Conservation (phyloP, 2,113 vertebrate species). For the Setophaga kirtlandii region DNA sequence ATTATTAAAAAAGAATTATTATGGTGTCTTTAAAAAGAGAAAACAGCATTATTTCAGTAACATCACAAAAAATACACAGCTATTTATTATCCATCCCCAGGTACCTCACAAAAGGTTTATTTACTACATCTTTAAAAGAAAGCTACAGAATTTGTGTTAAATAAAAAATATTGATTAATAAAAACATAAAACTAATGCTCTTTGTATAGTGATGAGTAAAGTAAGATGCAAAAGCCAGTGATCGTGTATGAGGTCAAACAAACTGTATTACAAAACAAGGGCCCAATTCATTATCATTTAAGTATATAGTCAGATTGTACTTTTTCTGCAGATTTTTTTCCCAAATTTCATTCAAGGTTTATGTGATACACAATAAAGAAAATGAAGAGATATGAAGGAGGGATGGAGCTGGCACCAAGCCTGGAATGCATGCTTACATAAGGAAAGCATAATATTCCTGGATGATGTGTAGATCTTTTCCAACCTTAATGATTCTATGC, state of each 20-base stretch:
- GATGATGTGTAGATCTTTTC: neutral
- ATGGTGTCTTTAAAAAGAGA: slow-evolving; percentile 66
- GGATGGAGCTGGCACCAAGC: slow-evolving; percentile 66
- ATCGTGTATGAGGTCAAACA: slow-evolving; percentile 8
- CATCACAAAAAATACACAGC: slow-evolving; percentile 43
- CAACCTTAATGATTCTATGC: neutral
- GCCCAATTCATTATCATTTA: slow-evolving; percentile 60
- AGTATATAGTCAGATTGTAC: slow-evolving; percentile 4
- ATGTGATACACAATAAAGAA: neutral
- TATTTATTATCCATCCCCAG: slow-evolving; percentile 57
- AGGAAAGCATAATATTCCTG: slow-evolving; percentile 53
- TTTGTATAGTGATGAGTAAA: slow-evolving; percentile 65
- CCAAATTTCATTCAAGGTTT: slow-evolving; percentile 30
- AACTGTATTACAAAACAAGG: slow-evolving; percentile 31
- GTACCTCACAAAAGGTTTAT: slow-evolving; percentile 63
- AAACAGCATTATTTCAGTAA: slow-evolving; percentile 67
- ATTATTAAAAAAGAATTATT: slow-evolving; percentile 84
- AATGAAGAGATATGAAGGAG: slow-evolving; percentile 40
- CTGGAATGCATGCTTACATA: slow-evolving; percentile 42
- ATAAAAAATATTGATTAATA: slow-evolving; percentile 71
- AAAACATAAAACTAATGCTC: slow-evolving; percentile 56
- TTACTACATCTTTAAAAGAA: slow-evolving; percentile 68
- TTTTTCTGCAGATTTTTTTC: slow-evolving; percentile 59
- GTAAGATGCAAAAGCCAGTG: slow-evolving; percentile 54
- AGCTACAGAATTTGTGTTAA: slow-evolving; percentile 67